phyloP scores from a whole-genome alignment of 2,888 invertebrate species.

The Mamestra brassicae region DNA sequence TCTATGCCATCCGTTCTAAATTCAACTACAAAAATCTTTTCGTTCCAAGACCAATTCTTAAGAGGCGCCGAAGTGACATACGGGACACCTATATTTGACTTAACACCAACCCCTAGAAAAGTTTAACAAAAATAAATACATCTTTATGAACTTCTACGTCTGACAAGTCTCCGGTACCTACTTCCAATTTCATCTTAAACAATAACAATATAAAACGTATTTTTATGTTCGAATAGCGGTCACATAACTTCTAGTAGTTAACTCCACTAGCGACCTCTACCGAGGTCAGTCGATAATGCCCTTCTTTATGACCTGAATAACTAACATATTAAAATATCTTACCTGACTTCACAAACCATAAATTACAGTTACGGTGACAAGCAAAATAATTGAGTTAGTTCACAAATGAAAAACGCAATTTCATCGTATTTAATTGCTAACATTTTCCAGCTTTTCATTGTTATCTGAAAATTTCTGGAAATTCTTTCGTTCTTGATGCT shows the following conservation, averaged over 20 bases:
- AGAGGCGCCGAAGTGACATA: too few species aligned
- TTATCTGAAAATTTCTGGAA: neutral
- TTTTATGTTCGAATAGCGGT: constrained; percentile 26
- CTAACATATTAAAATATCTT: constrained; percentile 41
- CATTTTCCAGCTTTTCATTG: neutral
- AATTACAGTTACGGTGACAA: constrained; percentile 15
- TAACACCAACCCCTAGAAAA: too few species aligned
- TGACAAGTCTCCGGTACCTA: too few species aligned
- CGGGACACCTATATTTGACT: too few species aligned
- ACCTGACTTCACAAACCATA: constrained; percentile 18
- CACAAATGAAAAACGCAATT: constrained; percentile 9
- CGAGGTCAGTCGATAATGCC: constrained; percentile 39
- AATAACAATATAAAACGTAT: constrained; percentile 10
- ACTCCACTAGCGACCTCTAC: constrained; percentile 36
- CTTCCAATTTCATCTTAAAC: too few species aligned
- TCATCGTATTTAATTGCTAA: neutral
- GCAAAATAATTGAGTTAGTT: constrained; percentile 20
- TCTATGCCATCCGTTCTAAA: too few species aligned
- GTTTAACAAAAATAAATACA: neutral
- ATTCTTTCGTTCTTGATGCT: neutral
- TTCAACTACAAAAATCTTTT: too few species aligned
- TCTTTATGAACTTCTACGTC: neutral
- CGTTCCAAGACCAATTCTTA: too few species aligned
- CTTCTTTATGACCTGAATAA: constrained; percentile 35
- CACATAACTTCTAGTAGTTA: constrained; percentile 50